Base-by-base conservation (phyloP, 2,888 invertebrate genomes). In the Thyatira batis region DNA sequence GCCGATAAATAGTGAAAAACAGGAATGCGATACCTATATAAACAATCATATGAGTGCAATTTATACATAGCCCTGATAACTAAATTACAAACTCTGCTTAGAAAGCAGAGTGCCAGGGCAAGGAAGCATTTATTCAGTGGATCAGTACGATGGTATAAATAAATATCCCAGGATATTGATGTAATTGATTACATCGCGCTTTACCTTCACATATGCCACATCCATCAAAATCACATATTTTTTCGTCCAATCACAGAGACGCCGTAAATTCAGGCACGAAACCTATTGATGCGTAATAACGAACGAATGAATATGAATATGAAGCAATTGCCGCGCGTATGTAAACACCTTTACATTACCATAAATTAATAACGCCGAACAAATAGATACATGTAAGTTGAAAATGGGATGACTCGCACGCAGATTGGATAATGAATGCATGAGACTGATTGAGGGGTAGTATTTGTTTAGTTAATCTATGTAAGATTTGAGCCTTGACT, bases 261-360 rank as follows among this genome's bases (percentile, higher is more conserved):
- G 62, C 56, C 59, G 62, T 54, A 67, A 72, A 76, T 69, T 60
- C 61, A 61, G 69, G 73, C 76, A 70, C 69, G 69, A 65, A 71
- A 78, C 59, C 78, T 78, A 85, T 81, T 81, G 86, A 72, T 77
- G 88, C 89, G 90, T 85, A 78, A 89, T 91, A 90, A 91, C 90
- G 90, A 90, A 89, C 88, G 83, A 82, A 85, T 84, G 86, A 87
- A 87, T 89, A 89, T 89, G 89, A 89, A 89, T 88, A 85, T 78
- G 77, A 75, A 71, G 76, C 78, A 75, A 82, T 79, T 80, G 84
- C 69, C 69, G 69, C 69, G 60, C 68, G 69, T 80, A 73, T 78
- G 73, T 76, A 76, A 74, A 69, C 78, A 75, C 77, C 80, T 82
- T 78, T 67, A 71, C 67, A 86, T 89, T 85, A 84, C 67, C 85